Base-by-base conservation (phyloP, 2,113 vertebrate species). In the Dipodomys stephensi region DNA sequence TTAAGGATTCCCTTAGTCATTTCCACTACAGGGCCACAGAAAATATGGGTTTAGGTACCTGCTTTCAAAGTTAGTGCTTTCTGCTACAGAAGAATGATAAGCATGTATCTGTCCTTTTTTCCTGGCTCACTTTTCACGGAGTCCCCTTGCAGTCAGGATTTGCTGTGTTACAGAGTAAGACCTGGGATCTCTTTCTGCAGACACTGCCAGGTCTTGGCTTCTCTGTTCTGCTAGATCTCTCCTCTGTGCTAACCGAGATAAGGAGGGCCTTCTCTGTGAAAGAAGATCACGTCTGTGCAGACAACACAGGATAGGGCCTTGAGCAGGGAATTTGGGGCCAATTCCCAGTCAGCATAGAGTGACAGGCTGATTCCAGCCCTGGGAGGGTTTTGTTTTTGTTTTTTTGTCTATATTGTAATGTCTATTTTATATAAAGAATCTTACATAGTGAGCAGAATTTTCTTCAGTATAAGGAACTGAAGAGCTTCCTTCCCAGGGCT, bases 351-450 rank as follows among this genome's bases (percentile, higher is more conserved):
- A 32, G 23, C 10, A 23, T 11, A 60, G 35, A 18, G 6, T 1
- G 20, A 27, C 5, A 84, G 27, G 9, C 49, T 80, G 79, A 28
- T 60, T 68, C 22, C 0, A 64, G n/a, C 10, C 25, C 60, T 68
- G 73, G 20, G 4, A 49, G 57, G 53, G 53, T 57, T 13, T 57
- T 11, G 22, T 77, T 64, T 11, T 46, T 39, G 22, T 77, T 64
- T 11, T 46, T 39, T 35, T 57, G 15, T 2, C 2, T 6, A 1
- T 2, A 0, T 16, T 19, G 2, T 30, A 4, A 3, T 39, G 15
- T 30, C 19, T 44, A 15, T 7, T 9, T n/a, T 57, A 25, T 35
- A 20, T n/a, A 39, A 65, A 39, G 57, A 6, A 10, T 0, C 0
- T 30, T 35, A 30, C 65, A 16, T 57, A 4, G 39, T 7, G 39